phyloP scores from a whole-genome alignment of 1,140 invertebrate genomes.

The Vanessa tameamea region DNA sequence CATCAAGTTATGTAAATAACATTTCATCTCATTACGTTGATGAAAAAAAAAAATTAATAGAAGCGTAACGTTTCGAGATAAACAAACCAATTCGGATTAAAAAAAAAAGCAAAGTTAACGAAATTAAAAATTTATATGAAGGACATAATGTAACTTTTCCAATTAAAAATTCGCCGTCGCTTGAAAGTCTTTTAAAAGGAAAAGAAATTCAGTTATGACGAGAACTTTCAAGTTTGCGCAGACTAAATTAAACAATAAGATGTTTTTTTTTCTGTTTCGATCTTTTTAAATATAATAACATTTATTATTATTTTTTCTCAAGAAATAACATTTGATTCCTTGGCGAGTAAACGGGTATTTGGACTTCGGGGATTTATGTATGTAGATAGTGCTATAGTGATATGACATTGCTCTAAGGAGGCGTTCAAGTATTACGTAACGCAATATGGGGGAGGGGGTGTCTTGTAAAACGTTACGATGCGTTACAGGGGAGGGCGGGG shows the following conservation, averaged over 20 bases:
- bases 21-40: too few relatives aligned
- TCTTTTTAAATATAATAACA: background rate
- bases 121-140: conserved; percentile 23
- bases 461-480: too few relatives aligned
- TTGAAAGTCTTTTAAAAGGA: conserved; percentile 18
- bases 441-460: too few relatives aligned
- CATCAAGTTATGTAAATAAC: too few relatives aligned
- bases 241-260: conserved; percentile 19
- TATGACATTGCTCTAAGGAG: too few relatives aligned
- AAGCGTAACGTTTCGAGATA: background rate
- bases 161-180: conserved; percentile 29
- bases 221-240: conserved; percentile 4
- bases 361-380: too few relatives aligned
- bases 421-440: too few relatives aligned
- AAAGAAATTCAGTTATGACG: conserved; percentile 18
- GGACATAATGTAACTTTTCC: conserved; percentile 27
- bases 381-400: too few relatives aligned
- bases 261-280: background rate
- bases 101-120: conserved; percentile 13
- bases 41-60: too few relatives aligned
- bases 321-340: too few relatives aligned
- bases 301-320: background rate
- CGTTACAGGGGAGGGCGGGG: too few relatives aligned
- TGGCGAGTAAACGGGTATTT: too few relatives aligned
- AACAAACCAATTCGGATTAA: conserved; percentile 5